Conservation (phyloP, 2,113 vertebrate species). For the Callocephalon fimbriatum region DNA sequence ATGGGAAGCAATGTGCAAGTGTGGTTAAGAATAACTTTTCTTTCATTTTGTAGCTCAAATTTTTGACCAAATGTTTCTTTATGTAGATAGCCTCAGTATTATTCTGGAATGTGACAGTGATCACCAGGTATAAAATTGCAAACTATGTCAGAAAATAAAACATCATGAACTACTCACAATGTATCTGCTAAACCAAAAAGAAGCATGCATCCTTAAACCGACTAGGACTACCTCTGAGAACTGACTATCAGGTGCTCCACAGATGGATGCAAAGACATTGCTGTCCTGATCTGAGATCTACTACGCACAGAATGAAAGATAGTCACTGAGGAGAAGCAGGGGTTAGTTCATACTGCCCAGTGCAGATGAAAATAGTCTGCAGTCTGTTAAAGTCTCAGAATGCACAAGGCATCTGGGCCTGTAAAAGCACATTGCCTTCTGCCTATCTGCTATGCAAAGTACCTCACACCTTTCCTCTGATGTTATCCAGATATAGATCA, state of each 20-base stretch:
- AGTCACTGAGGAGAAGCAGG: not conserved
- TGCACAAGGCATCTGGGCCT: not conserved
- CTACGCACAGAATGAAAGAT: not conserved
- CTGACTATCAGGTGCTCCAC: not conserved
- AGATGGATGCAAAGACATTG: not conserved
- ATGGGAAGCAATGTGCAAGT: conserved; percentile 41
- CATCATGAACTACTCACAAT: conserved; percentile 43
- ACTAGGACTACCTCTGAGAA: not conserved
- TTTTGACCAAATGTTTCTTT: conserved; percentile 63
- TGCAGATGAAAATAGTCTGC: not conserved
- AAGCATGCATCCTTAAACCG: conserved; percentile 11
- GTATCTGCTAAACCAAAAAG: conserved; percentile 25
- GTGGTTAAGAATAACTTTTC: conserved; percentile 57
- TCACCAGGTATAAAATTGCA: conserved; percentile 39
- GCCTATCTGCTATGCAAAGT: not conserved
- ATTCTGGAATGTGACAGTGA: not conserved
- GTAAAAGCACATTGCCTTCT: not conserved
- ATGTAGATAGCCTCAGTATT: conserved; percentile 39
- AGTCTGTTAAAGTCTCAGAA: not conserved
- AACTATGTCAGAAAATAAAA: conserved; percentile 50
- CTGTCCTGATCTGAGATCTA: not conserved
- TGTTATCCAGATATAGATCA: not conserved
- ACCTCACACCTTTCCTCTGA: not conserved
- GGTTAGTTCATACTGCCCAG: not conserved
- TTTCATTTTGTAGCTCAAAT: conserved; percentile 46